Conservation (phyloP, 2,888 invertebrate genomes). For the Drosophila helvetica region DNA sequence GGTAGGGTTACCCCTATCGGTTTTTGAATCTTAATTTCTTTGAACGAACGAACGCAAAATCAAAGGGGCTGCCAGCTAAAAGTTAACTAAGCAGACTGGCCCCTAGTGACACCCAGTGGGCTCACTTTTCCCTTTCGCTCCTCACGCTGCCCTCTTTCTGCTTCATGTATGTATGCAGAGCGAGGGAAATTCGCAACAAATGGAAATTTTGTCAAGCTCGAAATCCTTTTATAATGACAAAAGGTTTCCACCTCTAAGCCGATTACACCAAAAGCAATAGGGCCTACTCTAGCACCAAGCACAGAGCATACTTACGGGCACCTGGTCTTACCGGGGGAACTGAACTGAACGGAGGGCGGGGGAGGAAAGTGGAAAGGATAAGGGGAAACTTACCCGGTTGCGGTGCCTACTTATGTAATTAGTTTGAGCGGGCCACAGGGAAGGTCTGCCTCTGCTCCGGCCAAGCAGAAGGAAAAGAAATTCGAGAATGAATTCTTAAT, state of each 20-base stretch:
- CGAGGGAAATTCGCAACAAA: conserved; percentile 68
- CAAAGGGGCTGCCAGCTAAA: conserved; percentile 59
- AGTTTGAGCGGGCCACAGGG: conserved; percentile 42
- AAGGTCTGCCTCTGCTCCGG: background rate
- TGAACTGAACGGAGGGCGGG: too few species aligned
- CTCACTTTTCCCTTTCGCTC: background rate
- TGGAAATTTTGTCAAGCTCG: conserved; percentile 76
- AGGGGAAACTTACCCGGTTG: conserved; percentile 43
- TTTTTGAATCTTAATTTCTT: conserved; percentile 78
- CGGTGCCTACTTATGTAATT: conserved; percentile 64
- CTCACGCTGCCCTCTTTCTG: background rate
- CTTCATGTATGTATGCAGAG: conserved; percentile 9
- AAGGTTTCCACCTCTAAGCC: conserved; percentile 79
- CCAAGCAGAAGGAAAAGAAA: background rate
- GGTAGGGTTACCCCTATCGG: conserved; percentile 54
- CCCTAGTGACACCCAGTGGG: background rate
- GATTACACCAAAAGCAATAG: conserved; percentile 60
- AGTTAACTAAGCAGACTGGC: conserved; percentile 60
- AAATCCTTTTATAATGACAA: conserved; percentile 80
- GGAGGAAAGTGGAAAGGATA: too few species aligned
- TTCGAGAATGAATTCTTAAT: too few species aligned
- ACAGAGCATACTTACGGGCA: conserved; percentile 13
- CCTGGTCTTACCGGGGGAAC: background rate
- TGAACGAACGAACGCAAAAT: conserved; percentile 48
- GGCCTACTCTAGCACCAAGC: background rate